These are phyloP conservation scores for Hippolais icterina DNA, from an alignment of 2,113 vertebrate species.

Conservation along the genomic window DNA sequence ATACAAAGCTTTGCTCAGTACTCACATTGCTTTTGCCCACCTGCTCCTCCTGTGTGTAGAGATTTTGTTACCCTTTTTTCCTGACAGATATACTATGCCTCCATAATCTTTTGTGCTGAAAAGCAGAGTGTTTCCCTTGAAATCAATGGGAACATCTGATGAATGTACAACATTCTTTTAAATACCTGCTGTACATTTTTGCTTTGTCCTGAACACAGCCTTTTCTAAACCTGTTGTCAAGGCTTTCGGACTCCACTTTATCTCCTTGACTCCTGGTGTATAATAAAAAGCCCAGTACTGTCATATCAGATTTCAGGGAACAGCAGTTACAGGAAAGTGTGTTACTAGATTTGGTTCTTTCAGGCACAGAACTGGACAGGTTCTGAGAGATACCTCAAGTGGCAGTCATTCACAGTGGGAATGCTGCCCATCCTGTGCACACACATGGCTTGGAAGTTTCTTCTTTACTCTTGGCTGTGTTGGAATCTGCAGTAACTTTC, in stretches of 20 bases:
- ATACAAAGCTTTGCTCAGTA: not conserved
- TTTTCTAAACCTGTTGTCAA: not conserved
- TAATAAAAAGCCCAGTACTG: not conserved
- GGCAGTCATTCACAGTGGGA: not conserved
- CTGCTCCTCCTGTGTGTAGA: not conserved
- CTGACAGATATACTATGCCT: not conserved
- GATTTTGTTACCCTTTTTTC: not conserved
- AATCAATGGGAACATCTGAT: not conserved
- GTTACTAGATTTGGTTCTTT: not conserved
- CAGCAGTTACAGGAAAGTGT: not conserved
- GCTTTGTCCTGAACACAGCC: not conserved
- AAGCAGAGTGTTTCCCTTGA: not conserved
- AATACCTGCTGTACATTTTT: not conserved
- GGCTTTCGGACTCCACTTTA: not conserved
- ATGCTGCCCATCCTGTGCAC: fast-evolving
- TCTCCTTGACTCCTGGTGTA: not conserved
- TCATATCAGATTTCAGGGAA: not conserved
- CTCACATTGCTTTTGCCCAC: not conserved
- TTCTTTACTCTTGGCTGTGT: not conserved
- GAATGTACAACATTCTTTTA: not conserved
- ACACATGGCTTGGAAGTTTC: not conserved
- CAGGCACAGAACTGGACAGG: not conserved
- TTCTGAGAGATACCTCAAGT: not conserved
- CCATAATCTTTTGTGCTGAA: not conserved
- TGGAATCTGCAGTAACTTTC: not conserved